Percentiles rank a stretch among this genome's conserved stretches.
Conservation (phyloP, 2,113 vertebrate genomes). For the Arenaria interpres region DNA sequence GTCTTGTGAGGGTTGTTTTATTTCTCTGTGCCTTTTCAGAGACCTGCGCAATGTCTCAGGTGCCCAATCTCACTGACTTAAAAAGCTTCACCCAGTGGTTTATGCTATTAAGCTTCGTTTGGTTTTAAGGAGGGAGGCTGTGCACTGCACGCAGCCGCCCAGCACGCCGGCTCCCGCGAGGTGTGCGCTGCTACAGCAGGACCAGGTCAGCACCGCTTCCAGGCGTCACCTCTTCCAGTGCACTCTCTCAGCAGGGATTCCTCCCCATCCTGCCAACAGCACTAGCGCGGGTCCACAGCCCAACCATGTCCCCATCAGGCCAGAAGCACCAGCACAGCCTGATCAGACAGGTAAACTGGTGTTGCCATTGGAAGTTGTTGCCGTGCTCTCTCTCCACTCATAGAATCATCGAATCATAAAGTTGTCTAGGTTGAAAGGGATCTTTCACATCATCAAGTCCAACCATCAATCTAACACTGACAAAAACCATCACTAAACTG, state of each 20-base stretch:
- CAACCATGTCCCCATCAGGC: not conserved
- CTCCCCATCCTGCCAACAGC: not conserved
- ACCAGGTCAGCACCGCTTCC: not conserved
- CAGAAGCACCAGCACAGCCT: not conserved
- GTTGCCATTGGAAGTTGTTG: rapidly evolving
- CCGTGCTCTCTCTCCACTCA: not conserved
- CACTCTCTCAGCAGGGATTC: not conserved
- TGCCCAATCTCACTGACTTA: not conserved
- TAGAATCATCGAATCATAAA: too few relatives aligned
- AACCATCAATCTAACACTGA: too few relatives aligned
- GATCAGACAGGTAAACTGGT: not conserved
- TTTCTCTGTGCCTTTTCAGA: not conserved
- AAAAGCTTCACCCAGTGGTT: not conserved
- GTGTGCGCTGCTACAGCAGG: rapidly evolving
- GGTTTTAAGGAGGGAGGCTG: not conserved
- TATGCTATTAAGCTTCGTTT: not conserved
- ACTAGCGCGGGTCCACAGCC: not conserved
- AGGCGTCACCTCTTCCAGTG: not conserved
- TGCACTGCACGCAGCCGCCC: rapidly evolving
- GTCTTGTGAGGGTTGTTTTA: not conserved
- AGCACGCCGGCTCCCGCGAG: rapidly evolving
- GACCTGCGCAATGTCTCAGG: not conserved
- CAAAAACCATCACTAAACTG: too few relatives aligned
- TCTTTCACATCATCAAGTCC: too few relatives aligned
- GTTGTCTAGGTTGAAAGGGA: too few relatives aligned